phyloP scores from a whole-genome alignment of 1,140 invertebrate genomes.

The Subanguina moxae region DNA sequence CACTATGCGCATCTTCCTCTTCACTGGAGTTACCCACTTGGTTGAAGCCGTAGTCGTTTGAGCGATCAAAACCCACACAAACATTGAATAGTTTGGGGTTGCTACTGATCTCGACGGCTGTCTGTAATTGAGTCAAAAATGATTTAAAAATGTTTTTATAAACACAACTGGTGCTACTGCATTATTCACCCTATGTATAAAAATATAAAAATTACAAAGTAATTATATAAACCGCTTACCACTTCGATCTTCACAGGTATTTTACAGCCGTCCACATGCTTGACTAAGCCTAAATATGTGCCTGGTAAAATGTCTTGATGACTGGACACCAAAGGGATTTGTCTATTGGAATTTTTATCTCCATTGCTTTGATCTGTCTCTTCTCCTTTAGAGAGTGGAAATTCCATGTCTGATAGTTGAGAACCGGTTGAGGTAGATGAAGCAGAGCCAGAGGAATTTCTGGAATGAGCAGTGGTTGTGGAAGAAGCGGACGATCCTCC shows the following conservation, averaged over 20 bases:
- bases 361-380: background rate
- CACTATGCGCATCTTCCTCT: slow-evolving; percentile 18
- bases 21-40: slow-evolving; percentile 16
- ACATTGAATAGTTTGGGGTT: slow-evolving; percentile 40
- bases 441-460: background rate
- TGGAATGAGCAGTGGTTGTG: background rate
- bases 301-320: slow-evolving; percentile 30
- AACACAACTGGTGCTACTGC: too few species aligned
- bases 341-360: background rate
- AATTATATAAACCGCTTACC: background rate
- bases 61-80: slow-evolving; percentile 43
- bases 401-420: background rate
- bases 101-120: slow-evolving; percentile 23
- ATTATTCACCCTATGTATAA: too few species aligned
- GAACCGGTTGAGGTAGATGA: background rate
- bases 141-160: too few species aligned
- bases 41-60: slow-evolving; percentile 43
- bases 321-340: background rate
- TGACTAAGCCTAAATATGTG: slow-evolving; percentile 44
- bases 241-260: slow-evolving; percentile 42
- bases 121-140: background rate
- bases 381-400: background rate
- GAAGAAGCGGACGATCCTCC: background rate
- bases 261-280: slow-evolving; percentile 35
- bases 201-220: too few species aligned